Evolutionary conservation across 1,140 invertebrate genomes (phyloP).

Genomic region (Drosophila mojavensis): DNA sequence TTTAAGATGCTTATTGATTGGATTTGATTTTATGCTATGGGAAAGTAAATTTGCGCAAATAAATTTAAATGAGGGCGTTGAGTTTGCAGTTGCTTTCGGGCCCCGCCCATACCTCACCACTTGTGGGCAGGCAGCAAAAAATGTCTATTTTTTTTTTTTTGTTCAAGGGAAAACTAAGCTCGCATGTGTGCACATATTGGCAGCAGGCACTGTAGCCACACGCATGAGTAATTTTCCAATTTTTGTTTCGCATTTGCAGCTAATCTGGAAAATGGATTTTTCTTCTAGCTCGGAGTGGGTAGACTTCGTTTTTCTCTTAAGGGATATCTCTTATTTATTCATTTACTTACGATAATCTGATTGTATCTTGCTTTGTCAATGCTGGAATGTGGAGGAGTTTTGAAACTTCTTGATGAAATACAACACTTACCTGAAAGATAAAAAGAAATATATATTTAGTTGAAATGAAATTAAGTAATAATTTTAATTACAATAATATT

Average conservation of each 20-base stretch:
- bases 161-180: slow-evolving; percentile 35
- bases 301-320: slow-evolving; percentile 16
- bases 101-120: slow-evolving; percentile 26
- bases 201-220: slow-evolving; percentile 17
- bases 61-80: slow-evolving; percentile 82
- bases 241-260: slow-evolving; percentile 71
- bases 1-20: slow-evolving; percentile 83
- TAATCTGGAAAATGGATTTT: slow-evolving; percentile 78
- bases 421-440: slow-evolving; percentile 65
- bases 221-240: slow-evolving; percentile 81
- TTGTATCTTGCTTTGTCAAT: slow-evolving; percentile 62
- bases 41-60: slow-evolving; percentile 81
- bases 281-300: slow-evolving; percentile 8
- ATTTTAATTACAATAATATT: not conserved
- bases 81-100: slow-evolving; percentile 31
- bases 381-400: slow-evolving; percentile 20
- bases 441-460: slow-evolving; percentile 33
- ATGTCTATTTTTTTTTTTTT: slow-evolving; percentile 47
- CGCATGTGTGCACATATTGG: slow-evolving; percentile 39
- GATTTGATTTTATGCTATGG: slow-evolving; percentile 80
- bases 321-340: slow-evolving; percentile 27
- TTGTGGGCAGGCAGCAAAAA: slow-evolving; percentile 28
- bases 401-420: slow-evolving; percentile 2
- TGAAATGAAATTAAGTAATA: not conserved
- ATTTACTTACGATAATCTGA: slow-evolving; percentile 64